These are phyloP conservation scores for Pseudolycoriella hygida DNA, from an alignment of 2,888 invertebrate genomes.

Conservation along the genomic window DNA sequence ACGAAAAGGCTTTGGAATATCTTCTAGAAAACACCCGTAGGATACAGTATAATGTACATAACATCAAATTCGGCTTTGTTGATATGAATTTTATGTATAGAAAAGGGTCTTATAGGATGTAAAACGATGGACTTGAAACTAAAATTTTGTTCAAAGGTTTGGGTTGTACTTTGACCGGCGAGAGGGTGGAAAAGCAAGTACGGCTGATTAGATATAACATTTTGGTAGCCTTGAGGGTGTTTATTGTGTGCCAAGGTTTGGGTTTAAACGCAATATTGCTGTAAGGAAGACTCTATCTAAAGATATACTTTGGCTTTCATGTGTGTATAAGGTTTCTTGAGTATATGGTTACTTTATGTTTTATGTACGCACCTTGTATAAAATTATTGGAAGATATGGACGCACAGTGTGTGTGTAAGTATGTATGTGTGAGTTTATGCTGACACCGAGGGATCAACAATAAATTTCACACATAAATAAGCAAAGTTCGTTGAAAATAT, in stretches of 20 bases:
- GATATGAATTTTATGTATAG: constrained; percentile 10
- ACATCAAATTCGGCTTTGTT: not conserved
- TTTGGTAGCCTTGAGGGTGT: not conserved
- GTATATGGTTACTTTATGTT: too few relatives aligned
- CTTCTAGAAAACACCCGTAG: constrained; percentile 12
- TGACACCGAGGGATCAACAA: not conserved
- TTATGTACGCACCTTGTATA: too few relatives aligned
- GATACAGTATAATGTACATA: constrained; percentile 4
- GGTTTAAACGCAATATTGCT: constrained; percentile 4
- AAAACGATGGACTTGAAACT: not conserved
- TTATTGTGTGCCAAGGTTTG: not conserved
- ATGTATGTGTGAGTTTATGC: not conserved
- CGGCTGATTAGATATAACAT: not conserved
- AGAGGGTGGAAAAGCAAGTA: not conserved
- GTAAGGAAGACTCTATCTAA: constrained; percentile 10
- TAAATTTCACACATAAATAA: not conserved
- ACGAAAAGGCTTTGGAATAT: constrained; percentile 11
- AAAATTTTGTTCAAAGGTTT: not conserved
- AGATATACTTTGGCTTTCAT: too few relatives aligned
- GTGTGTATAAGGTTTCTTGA: too few relatives aligned
- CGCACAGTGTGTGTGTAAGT: not conserved
- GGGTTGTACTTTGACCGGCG: not conserved
- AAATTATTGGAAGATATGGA: constrained; percentile 11
- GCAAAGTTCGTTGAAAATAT: not conserved
- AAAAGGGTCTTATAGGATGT: constrained; percentile 11